phyloP scores from a whole-genome alignment of 2,797 vertebrate species.

The Emydoidea blandingii region DNA sequence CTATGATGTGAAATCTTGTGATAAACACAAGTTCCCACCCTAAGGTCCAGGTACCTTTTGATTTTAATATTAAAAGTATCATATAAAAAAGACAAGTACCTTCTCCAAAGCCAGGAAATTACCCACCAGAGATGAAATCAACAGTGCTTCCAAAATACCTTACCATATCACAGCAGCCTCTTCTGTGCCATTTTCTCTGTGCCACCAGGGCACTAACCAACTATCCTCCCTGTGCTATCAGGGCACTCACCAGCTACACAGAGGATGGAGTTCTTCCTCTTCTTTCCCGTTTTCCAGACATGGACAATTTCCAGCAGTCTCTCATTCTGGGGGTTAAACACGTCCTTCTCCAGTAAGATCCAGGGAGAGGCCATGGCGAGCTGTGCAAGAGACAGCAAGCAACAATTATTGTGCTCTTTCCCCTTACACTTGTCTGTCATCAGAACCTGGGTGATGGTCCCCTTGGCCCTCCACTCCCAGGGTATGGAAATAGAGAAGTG shows the following conservation, averaged over 20 bases:
- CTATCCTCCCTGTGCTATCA: background rate
- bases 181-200: background rate
- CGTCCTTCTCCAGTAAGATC: slow-evolving; percentile 43
- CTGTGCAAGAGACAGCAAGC: rapidly evolving
- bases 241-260: slow-evolving; percentile 59
- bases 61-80: background rate
- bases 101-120: background rate
- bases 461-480: background rate
- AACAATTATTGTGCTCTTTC: background rate
- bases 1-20: background rate
- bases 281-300: slow-evolving; percentile 70
- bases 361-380: slow-evolving; percentile 50
- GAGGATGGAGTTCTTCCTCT: slow-evolving; percentile 65
- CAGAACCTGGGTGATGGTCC: rapidly evolving
- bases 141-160: background rate
- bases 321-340: slow-evolving; percentile 52
- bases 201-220: too few species aligned
- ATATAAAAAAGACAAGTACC: rapidly evolving
- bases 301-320: slow-evolving; percentile 42
- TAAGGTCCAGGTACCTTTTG: background rate
- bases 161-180: background rate
- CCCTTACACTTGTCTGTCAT: rapidly evolving
- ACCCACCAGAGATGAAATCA: background rate
- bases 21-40: background rate
- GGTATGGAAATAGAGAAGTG: background rate